Conservation (phyloP, 2,113 vertebrate genomes). For the Cichladusa arquata region DNA sequence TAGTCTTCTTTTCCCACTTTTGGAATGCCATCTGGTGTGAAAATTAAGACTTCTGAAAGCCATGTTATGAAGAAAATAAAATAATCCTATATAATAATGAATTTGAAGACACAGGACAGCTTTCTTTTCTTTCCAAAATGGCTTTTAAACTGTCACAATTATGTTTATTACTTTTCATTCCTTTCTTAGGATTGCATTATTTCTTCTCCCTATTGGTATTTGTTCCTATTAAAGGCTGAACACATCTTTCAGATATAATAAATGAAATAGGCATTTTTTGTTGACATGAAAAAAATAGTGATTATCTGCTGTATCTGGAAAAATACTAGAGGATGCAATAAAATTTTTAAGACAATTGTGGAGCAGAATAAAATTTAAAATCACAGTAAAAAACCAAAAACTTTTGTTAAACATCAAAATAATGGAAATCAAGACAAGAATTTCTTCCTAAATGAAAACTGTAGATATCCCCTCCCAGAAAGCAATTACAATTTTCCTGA, state of each 20-base stretch:
- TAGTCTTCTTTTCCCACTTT: neutral
- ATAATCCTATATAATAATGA: neutral
- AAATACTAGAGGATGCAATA: neutral
- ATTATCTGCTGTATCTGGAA: neutral
- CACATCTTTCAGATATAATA: neutral
- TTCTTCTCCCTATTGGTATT: neutral
- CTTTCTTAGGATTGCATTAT: neutral
- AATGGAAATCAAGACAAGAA: neutral
- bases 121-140: neutral
- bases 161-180: neutral
- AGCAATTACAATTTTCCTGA: neutral
- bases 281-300: neutral
- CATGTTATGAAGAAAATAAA: neutral
- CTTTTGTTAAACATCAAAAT: neutral
- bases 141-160: neutral
- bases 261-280: neutral
- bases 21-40: neutral
- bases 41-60: neutral
- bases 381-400: neutral
- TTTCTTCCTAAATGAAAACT: neutral
- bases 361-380: neutral
- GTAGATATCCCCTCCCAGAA: neutral
- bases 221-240: neutral
- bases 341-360: neutral
- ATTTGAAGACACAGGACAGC: neutral